These are phyloP conservation scores for Sminthopsis crassicaudata DNA, from an alignment of 2,113 vertebrate genomes.

Conservation along the genomic window DNA sequence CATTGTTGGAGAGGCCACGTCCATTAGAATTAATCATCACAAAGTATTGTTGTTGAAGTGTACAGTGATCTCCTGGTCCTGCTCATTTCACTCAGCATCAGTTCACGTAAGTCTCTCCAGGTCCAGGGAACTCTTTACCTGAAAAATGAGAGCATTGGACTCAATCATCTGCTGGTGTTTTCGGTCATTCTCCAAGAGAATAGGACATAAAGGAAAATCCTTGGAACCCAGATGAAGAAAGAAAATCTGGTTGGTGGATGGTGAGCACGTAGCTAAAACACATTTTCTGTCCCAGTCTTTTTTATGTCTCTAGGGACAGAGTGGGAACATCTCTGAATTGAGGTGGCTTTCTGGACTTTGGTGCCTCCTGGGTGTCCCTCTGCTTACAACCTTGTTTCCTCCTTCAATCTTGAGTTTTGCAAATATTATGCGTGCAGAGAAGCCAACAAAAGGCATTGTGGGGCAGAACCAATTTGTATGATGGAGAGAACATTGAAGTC, in stretches of 20 bases:
- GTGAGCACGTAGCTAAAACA: not conserved
- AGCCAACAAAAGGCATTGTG: not conserved
- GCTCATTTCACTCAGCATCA: too few species aligned
- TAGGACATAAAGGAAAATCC: not conserved
- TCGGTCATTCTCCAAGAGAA: not conserved
- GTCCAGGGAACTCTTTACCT: not conserved
- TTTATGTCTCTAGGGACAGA: not conserved
- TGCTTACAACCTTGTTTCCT: not conserved
- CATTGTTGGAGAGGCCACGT: too few species aligned
- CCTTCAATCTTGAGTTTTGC: not conserved
- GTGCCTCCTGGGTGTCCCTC: not conserved
- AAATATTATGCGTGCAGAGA: not conserved
- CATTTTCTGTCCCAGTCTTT: not conserved
- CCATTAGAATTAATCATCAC: too few species aligned
- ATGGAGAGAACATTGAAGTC: not conserved
- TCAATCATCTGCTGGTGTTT: not conserved
- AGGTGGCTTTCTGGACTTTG: not conserved
- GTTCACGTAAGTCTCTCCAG: too few species aligned
- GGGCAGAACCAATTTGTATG: not conserved
- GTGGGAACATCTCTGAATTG: not conserved
- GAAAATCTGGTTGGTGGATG: not conserved
- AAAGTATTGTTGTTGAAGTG: too few species aligned
- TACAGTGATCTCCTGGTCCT: too few species aligned
- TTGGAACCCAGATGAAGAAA: not conserved
- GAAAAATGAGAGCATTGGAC: not conserved